phyloP scores from a whole-genome alignment of 2,113 vertebrate species.

The Cheirogaleus medius region DNA sequence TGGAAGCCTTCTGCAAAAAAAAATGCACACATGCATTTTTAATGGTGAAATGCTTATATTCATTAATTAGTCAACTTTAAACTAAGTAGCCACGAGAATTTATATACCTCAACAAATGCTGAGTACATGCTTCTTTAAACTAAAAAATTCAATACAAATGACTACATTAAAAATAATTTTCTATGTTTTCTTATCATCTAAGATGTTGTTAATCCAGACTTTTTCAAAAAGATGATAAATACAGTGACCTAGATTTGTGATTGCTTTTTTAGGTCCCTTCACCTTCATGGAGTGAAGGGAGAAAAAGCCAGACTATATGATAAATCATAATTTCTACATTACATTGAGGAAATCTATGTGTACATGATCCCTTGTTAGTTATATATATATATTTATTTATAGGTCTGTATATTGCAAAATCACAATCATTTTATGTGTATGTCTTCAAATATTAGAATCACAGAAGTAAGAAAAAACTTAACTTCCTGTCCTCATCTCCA shows the following conservation, averaged over 20 bases:
- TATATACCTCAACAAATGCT: slow-evolving; percentile 30
- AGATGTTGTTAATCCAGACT: background rate
- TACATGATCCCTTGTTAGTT: background rate
- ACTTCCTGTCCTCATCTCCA: background rate
- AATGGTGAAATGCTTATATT: slow-evolving; percentile 4
- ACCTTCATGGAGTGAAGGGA: background rate
- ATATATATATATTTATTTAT: background rate
- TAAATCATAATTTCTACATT: background rate
- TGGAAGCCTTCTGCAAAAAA: slow-evolving; percentile 32
- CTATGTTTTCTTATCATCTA: background rate
- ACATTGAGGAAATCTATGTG: background rate
- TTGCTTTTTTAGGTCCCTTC: background rate
- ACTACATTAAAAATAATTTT: slow-evolving; percentile 39
- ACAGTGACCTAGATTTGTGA: background rate
- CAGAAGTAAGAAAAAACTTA: background rate
- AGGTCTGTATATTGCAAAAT: background rate
- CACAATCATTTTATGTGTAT: background rate
- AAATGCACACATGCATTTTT: slow-evolving; percentile 42
- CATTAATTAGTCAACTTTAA: slow-evolving; percentile 40
- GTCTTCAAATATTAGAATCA: background rate
- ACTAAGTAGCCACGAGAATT: slow-evolving; percentile 42
- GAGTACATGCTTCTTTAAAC: background rate
- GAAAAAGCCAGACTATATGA: background rate
- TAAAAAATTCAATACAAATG: background rate
- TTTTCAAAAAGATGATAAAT: slow-evolving; percentile 8